Percentiles rank a stretch among this genome's conserved stretches.
phyloP scores from a whole-genome alignment of 2,113 vertebrate species.

The Geothlypis trichas region DNA sequence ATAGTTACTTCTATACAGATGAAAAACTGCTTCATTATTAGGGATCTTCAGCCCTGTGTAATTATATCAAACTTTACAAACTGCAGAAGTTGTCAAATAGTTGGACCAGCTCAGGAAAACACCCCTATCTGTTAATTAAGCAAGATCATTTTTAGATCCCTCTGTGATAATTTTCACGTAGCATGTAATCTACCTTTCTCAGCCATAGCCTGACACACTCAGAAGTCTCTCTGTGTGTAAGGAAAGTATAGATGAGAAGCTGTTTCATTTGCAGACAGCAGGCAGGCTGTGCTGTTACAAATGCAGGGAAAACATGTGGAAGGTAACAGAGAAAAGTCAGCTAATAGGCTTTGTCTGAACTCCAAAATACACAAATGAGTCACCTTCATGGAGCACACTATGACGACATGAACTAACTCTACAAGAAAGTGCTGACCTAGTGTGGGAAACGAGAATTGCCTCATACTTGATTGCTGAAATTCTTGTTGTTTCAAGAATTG shows the following conservation, averaged over 20 bases:
- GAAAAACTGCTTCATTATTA: background rate
- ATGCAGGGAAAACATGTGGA: background rate
- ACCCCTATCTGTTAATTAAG: background rate
- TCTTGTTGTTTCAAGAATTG: background rate
- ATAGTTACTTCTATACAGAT: background rate
- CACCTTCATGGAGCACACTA: background rate
- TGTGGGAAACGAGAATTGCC: constrained; percentile 9
- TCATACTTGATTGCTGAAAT: background rate
- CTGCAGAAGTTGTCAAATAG: background rate
- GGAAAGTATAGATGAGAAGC: background rate
- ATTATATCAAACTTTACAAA: background rate
- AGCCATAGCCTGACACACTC: background rate
- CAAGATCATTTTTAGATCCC: background rate
- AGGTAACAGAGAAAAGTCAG: background rate
- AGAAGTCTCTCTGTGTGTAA: background rate
- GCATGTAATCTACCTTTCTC: background rate
- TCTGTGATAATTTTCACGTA: background rate
- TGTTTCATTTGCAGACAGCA: background rate
- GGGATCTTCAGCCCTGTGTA: background rate
- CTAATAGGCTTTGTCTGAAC: background rate
- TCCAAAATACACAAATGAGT: constrained; percentile 1
- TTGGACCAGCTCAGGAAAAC: background rate
- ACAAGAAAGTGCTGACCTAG: background rate
- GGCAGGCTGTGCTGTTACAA: background rate
- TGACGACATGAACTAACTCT: background rate